These are phyloP conservation scores for Sander vitreus DNA, from an alignment of 2,113 vertebrate genomes.

Conservation along the genomic window DNA sequence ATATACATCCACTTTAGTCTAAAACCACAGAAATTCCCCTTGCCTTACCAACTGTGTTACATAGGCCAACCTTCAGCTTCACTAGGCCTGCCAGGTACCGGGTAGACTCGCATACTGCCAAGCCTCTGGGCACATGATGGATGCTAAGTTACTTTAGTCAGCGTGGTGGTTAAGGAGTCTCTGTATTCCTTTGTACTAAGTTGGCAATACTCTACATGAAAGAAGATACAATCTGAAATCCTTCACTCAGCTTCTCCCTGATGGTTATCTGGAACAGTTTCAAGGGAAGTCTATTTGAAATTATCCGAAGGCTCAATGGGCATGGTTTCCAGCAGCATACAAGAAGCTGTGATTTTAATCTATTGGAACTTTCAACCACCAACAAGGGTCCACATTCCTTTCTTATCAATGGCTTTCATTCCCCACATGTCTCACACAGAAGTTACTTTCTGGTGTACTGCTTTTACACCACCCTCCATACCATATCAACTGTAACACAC, in stretches of 20 bases:
- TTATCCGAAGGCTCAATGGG: slow-evolving; percentile 29
- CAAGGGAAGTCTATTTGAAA: slow-evolving; percentile 51
- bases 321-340: slow-evolving; percentile 39
- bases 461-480: neutral
- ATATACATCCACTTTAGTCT: slow-evolving; percentile 73
- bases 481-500: neutral
- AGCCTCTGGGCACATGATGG: slow-evolving; percentile 34
- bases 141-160: slow-evolving; percentile 38
- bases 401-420: slow-evolving; percentile 61
- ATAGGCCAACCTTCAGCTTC: slow-evolving; percentile 35
- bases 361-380: slow-evolving; percentile 41
- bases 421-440: slow-evolving; percentile 1
- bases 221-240: slow-evolving; percentile 36
- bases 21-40: slow-evolving; percentile 78
- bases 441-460: neutral
- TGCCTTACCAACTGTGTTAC: slow-evolving; percentile 49
- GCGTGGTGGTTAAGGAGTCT: slow-evolving; percentile 3
- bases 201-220: slow-evolving; percentile 9
- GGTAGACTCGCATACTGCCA: slow-evolving; percentile 21
- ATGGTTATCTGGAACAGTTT: slow-evolving; percentile 52
- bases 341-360: slow-evolving; percentile 58
- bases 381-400: slow-evolving; percentile 50
- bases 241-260: slow-evolving; percentile 28
- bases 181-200: slow-evolving; percentile 15
- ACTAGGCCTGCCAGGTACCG: slow-evolving; percentile 59